Conservation (phyloP, 2,888 invertebrate species). For the Byasa hedistus region DNA sequence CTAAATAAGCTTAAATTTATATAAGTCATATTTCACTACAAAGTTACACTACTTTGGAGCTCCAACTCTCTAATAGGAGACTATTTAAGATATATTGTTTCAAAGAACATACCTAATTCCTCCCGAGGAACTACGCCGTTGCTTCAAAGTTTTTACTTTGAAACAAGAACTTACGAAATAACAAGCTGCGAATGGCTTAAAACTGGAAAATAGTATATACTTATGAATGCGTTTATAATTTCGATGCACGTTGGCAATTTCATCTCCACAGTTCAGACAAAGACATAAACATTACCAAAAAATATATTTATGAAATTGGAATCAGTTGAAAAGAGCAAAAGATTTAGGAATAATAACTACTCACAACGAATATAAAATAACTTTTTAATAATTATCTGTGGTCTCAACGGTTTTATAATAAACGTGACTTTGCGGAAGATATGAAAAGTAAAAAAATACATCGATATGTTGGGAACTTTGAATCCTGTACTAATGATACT, state of each 20-base stretch:
- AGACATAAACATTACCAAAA: too few relatives aligned
- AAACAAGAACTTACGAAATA: slow-evolving; percentile 18
- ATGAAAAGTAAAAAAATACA: not conserved
- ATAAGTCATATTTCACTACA: not conserved
- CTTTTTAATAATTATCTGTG: not conserved
- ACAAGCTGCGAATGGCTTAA: not conserved
- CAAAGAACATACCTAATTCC: not conserved
- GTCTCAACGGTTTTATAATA: too few relatives aligned
- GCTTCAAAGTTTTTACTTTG: slow-evolving; percentile 18
- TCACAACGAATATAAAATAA: not conserved
- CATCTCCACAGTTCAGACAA: too few relatives aligned
- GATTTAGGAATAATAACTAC: not conserved
- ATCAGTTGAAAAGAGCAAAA: not conserved
- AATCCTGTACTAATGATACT: not conserved
- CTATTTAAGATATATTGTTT: slow-evolving; percentile 1
- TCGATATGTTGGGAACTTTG: not conserved
- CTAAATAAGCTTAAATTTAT: not conserved
- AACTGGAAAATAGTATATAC: not conserved
- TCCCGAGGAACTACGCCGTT: not conserved
- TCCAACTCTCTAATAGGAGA: not conserved
- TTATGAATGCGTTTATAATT: not conserved
- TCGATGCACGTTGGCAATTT: not conserved
- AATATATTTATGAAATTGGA: too few relatives aligned
- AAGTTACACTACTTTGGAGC: not conserved
- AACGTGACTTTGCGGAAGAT: too few relatives aligned